phyloP scores from a whole-genome alignment of 2,888 invertebrate species.

The Leptinotarsa juncta region DNA sequence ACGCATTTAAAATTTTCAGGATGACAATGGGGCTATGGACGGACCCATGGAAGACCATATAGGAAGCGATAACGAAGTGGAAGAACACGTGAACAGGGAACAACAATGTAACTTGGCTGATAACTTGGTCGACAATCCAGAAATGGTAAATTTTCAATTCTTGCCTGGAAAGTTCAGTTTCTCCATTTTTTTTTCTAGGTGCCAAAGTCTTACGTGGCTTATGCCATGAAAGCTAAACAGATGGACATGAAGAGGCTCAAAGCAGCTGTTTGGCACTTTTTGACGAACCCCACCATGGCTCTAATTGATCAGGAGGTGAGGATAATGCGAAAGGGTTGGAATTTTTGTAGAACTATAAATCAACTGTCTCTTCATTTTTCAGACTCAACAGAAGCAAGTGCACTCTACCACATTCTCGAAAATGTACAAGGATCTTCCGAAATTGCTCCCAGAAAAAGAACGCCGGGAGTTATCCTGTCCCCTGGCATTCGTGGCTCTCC shows the following conservation, averaged over 20 bases:
- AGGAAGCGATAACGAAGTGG: constrained; percentile 62
- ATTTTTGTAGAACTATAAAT: not conserved
- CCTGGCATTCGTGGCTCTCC: constrained; percentile 81
- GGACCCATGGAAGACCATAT: constrained; percentile 46
- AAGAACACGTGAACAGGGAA: constrained; percentile 14
- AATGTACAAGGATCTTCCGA: constrained; percentile 72
- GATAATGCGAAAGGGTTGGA: not conserved
- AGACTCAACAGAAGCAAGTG: constrained; percentile 45
- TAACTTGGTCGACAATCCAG: constrained; percentile 76
- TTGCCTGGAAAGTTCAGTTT: constrained; percentile 19
- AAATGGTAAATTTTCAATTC: constrained; percentile 65
- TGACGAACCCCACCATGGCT: constrained; percentile 46
- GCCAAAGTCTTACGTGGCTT: constrained; percentile 79
- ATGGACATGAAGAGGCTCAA: constrained; percentile 89
- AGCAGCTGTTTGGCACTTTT: constrained; percentile 76
- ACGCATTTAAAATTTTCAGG: not conserved
- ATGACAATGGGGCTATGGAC: constrained; percentile 40
- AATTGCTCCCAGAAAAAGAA: constrained; percentile 71
- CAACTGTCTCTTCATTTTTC: constrained; percentile 7
- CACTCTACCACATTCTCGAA: constrained; percentile 67
- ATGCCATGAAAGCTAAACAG: constrained; percentile 85
- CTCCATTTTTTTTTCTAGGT: constrained; percentile 66
- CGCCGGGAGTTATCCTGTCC: constrained; percentile 80
- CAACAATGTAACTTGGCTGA: constrained; percentile 60
- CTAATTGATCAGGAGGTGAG: constrained; percentile 37